Evolutionary conservation across 2,113 vertebrate species (phyloP).

Genomic region (Limanda limanda): DNA sequence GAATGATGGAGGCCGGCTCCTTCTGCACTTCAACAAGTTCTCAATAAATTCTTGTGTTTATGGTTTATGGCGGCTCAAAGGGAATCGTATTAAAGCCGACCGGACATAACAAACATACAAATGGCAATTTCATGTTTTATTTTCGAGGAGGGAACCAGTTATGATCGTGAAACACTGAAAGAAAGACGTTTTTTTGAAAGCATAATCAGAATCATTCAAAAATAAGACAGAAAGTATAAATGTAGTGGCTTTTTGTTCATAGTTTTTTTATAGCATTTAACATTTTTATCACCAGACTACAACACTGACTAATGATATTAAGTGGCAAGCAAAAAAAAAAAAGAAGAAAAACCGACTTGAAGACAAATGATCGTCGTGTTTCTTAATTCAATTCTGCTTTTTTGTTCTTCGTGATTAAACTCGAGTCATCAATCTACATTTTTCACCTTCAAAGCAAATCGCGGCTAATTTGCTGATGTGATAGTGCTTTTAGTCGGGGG

Average conservation of each 20-base stretch:
- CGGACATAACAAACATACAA: background rate
- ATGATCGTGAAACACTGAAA: background rate
- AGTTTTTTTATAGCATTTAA: background rate
- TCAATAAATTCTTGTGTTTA: constrained; percentile 12
- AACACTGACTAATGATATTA: constrained; percentile 46
- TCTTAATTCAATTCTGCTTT: constrained; percentile 47
- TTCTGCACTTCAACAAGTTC: background rate
- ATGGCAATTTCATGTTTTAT: background rate
- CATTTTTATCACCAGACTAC: constrained; percentile 10
- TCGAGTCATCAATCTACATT: constrained; percentile 65
- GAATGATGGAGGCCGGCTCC: background rate
- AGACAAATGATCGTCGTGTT: constrained; percentile 55
- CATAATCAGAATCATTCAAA: background rate
- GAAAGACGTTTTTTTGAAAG: background rate
- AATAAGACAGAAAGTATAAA: background rate
- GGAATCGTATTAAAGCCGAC: constrained; percentile 1
- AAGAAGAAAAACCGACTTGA: background rate
- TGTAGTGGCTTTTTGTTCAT: background rate
- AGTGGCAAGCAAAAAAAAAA: constrained; percentile 3
- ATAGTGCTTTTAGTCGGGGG: constrained; percentile 52
- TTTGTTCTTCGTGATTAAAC: constrained; percentile 57
- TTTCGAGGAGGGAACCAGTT: background rate
- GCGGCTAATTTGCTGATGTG: constrained; percentile 64
- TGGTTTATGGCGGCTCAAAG: background rate
- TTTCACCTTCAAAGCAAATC: constrained; percentile 55